Evolutionary conservation across 2,113 vertebrate genomes (phyloP), one percentile per base, ranked within the genome.

Genomic region (Myotis lucifugus): DNA sequence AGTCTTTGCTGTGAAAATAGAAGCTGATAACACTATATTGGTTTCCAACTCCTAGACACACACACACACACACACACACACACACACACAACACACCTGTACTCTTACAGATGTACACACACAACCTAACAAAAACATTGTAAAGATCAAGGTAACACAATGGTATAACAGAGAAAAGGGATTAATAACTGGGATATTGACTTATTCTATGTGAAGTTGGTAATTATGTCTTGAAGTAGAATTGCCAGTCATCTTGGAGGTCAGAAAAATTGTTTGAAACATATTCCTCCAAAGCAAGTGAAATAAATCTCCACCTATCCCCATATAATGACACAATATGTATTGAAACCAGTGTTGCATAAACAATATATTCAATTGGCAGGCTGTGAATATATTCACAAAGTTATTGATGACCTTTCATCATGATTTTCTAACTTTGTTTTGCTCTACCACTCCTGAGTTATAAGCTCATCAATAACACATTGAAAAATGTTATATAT

Each of bases 401-500:
- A 95, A 89, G 73, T 95, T 97, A 97, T 96, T 96, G 90, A 96
- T 97, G 93, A 93, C 69, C 69, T 92, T 95, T 95, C 95, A 95
- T 69, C 37, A 88, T 86, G 93, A 96, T 92, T 97, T 93, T 96
- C 88, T 95, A 96, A 93, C 90, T 95, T 96, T 95, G 92, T 79
- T 96, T 96, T 95, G 88, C 92, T 97, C 97, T 96, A 95, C 78
- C 90, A 95, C 78, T 95, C 91, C 69, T 93, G 88, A 92, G 85
- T 92, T 96, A 93, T 54, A 96, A 93, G 46, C 90, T 97, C 95
- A 97, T 97, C 90, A 95, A 96, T 92, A 96, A 97, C 50, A 96
- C 77, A 88, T 86, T 90, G 93, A 88, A 93, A 95, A 81, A 90
- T 83, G 73, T 92, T 96, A 13, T 69, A 18, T 96, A 27, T 72